Evolutionary conservation across 1,140 invertebrate genomes (phyloP).

Genomic region (Drosophila repletoides): DNA sequence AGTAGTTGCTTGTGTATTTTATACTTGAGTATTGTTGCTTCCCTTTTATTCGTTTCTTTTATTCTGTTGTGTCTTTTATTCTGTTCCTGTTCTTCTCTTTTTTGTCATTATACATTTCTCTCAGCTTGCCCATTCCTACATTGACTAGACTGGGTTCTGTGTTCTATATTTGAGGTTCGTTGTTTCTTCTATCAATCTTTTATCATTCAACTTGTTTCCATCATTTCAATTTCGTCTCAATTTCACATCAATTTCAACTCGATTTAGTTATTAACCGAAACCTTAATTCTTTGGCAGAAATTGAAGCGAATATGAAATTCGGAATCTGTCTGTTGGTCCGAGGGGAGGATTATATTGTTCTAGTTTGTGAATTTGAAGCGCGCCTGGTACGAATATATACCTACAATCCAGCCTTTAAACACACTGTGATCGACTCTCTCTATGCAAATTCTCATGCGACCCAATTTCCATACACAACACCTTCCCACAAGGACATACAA

Average conservation of each 20-base stretch:
- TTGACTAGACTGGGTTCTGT: conserved; percentile 78
- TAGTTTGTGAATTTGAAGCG: conserved; percentile 13
- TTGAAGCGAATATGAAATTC: too few relatives aligned
- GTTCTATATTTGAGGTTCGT: conserved; percentile 60
- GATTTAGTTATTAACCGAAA: too few relatives aligned
- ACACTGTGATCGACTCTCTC: conserved; percentile 67
- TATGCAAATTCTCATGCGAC: conserved; percentile 58
- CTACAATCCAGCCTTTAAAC: conserved; percentile 47
- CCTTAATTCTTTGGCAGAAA: too few relatives aligned
- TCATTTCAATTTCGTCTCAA: conserved; percentile 6
- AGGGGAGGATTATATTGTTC: too few relatives aligned
- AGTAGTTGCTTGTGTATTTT: conserved; percentile 69
- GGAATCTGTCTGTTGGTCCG: conserved; percentile 13
- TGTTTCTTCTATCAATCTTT: too few relatives aligned
- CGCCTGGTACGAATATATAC: conserved; percentile 1
- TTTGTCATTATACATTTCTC: conserved; percentile 28
- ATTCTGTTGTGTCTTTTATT: conserved; percentile 36
- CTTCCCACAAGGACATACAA: conserved; percentile 38
- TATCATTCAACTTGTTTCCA: conserved; percentile 3
- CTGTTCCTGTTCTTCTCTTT: conserved; percentile 32
- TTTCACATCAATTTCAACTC: too few relatives aligned
- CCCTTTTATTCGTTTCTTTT: conserved; percentile 38
- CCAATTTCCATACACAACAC: conserved; percentile 10
- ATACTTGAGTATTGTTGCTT: conserved; percentile 82
- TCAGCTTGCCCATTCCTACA: conserved; percentile 66